Percentiles rank a stretch among this genome's conserved stretches.
Evolutionary conservation across 2,888 invertebrate genomes (phyloP).

Genomic region (Drosophila trichaetosa): DNA sequence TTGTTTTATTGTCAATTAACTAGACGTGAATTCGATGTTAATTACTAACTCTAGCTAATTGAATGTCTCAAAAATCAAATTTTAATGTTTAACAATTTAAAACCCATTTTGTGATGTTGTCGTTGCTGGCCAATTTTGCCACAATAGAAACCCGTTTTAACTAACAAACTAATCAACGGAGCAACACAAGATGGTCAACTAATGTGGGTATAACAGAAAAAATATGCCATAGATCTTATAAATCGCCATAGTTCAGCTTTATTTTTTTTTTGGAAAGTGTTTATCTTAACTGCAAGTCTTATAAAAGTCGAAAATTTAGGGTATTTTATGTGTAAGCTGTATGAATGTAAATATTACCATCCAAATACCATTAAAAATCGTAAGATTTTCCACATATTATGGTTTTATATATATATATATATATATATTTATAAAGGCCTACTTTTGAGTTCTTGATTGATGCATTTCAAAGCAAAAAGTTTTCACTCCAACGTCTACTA

Average conservation of each 20-base stretch:
- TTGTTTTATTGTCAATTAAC: conserved; percentile 47
- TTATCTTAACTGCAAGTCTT: background rate
- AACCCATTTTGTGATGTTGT: conserved; percentile 36
- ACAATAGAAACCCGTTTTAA: background rate
- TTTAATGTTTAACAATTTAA: conserved; percentile 12
- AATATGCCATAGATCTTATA: background rate
- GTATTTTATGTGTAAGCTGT: background rate
- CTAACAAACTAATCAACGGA: conserved; percentile 39
- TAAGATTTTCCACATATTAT: background rate
- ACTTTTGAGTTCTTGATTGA: background rate
- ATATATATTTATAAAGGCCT: background rate
- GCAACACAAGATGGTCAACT: conserved; percentile 47
- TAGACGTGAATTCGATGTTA: conserved; percentile 53
- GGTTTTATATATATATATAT: background rate
- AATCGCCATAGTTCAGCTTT: background rate
- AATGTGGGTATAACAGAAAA: conserved; percentile 19
- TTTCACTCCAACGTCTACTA: background rate
- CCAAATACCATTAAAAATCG: background rate
- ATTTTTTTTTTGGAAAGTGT: background rate
- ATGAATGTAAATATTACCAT: background rate
- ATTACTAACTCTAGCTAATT: conserved; percentile 70
- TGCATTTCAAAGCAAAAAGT: background rate
- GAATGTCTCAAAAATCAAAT: conserved; percentile 44
- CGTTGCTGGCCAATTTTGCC: conserved; percentile 34
- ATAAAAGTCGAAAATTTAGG: background rate